Base-by-base conservation (phyloP, 2,888 invertebrate species). In the Odontocolon sp. region DNA sequence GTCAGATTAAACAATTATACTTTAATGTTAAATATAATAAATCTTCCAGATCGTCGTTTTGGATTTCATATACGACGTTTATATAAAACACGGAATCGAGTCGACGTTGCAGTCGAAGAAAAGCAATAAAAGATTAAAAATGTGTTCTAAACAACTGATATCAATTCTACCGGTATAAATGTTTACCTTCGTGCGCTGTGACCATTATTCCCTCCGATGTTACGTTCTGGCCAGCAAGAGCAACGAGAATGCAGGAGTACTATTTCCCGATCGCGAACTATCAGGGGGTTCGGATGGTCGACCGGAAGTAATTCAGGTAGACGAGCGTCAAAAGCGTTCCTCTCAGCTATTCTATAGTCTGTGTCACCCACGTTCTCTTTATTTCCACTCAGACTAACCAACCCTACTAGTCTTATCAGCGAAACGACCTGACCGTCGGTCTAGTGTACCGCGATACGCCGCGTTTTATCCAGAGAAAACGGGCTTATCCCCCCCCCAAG, bases 281-380 rank as follows among this genome's bases (percentile, higher is more conserved):
- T 31, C 26, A 6, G 45, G 40, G 45, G 11, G 78, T 77, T 80
- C 80, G 82, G 77, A 73, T 79, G 82, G 80, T 86, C 83, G 82
- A 80, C 77, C 79, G 79, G 80, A 74, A 81, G 84, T 83, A 81
- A 84, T 86, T 83, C 81, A 80, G 71, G 78, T 79, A 70, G 80
- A 79, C 80, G 73, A 83, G 83, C 84, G 83, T 84, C 82, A 82
- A 50, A 50, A 82, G 82, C 77, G 75, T 81, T 78, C 73, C 80
- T 79, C 80, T 82, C 82, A 16, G 54, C 84, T 85, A 81, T 83
- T 78, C 76, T 21, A 33, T 42, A 33, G 45, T 63, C 57, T 31
- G 28, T 36, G 21, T 28, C 33, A 23, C 26, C 40, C 26, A 38
- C 42, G 64, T 73, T 57, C 31, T 54, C 63, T 69, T 71, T 73